Base-by-base conservation (phyloP, 2,797 vertebrate genomes). In the Novumbra hubbsi region DNA sequence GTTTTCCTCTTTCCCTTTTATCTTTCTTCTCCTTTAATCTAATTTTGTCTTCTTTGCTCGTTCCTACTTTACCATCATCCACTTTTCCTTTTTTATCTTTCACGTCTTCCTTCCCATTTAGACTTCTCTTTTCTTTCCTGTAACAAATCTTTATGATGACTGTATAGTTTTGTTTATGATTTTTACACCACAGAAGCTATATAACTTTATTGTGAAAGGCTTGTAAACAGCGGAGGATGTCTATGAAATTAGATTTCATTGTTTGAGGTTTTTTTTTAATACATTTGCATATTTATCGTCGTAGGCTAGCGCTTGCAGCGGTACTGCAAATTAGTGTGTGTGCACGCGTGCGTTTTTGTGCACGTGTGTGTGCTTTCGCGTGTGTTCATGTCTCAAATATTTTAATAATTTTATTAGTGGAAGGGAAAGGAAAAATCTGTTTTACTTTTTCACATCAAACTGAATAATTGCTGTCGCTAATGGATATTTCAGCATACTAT, bases 401-500 rank as follows among this genome's bases (percentile, higher is more conserved):
- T 62, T 68, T 62, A 86, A 79, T 75, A 78, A 86, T 81, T 76
- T 74, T 65, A 71, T 34, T 41, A 63, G 32, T 64, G 30, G 28
- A 80, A 83, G 30, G 28, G 81, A 83, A 76, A 78, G 9, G 32
- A 71, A 64, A 81, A 74, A 76, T 83, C 75, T 63, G 71, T 83
- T 73, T 75, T 67, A 84, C 50, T 57, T 65, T 72, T 67, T 45
- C 65, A 72, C 75, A 72, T 77, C 79, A 82, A 81, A 86, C 83
- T 66, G 82, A 85, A 80, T 85, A 81, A 85, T 85, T 69, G 73
- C 76, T 32, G 34, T 66, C 34, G 48, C 74, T 78, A 88, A 85
- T 83, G 72, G 79, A 81, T 87, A 84, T 78, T 78, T 84, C 73
- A 77, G 69, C 62, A 45, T 55, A 78, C 75, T 70, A 78, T 70